Base-by-base conservation (phyloP, 2,797 vertebrate species). In the Danio kyathit region DNA sequence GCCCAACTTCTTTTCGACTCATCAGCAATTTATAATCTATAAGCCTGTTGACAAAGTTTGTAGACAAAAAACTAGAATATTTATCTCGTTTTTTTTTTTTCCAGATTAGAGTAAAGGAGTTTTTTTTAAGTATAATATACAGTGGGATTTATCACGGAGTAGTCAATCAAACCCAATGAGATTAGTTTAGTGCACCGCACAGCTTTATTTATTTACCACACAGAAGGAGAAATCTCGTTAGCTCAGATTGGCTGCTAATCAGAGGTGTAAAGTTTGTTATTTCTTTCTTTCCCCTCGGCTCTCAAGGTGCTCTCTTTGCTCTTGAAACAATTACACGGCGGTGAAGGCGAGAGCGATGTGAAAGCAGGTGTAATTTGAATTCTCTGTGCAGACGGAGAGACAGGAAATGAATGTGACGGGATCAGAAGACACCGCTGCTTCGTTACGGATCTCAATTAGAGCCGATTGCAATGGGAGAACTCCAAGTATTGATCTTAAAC, bases 351-450 rank as follows among this genome's bases (percentile, higher is more conserved):
- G 81, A 82, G 67, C 66, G 73, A 74, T 44, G 66, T 75, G 51
- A 61, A 76, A 74, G 80, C 71, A 65, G 82, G 73, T 74, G 72
- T 74, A 83, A 85, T 86, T 83, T 78, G 59, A 84, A 82, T 86
- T 86, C 79, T 73, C 44, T 17, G 41, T 67, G 44, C 63, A 82
- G 83, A 57, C 17, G 19, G 44, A 81, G 69, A 16, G 56, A 69
- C 81, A 66, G 75, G 78, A 80, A 84, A 86, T 76, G 73, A 75
- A 76, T 51, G 57, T 85, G 86, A 83, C 65, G 49, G 44, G 81
- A 83, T 83, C 76, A 82, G 69, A 84, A 63, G 66, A 77, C 46
- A 29, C 49, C 21, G 11, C 40, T 67, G 65, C 70, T 81, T 81
- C 75, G 16, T 69, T 81, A 59, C 49, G 67, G 82, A 85, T 85